Conservation (phyloP, 2,888 invertebrate species). For the Prosopocoilus inquinatus region DNA sequence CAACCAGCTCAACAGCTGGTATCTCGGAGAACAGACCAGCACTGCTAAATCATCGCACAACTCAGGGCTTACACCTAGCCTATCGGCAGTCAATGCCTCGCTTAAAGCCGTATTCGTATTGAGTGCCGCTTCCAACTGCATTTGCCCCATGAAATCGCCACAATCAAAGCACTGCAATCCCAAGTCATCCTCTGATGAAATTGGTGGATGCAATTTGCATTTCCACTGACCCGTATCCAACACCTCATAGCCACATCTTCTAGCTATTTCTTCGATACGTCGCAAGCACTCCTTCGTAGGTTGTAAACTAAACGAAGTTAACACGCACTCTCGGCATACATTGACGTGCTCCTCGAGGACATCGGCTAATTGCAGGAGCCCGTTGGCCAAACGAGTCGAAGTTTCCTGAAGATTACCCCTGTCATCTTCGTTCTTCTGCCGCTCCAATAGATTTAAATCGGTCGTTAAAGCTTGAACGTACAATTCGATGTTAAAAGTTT, state of each 20-base stretch:
- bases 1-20: conserved; percentile 71
- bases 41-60: conserved; percentile 70
- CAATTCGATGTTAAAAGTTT: conserved; percentile 67
- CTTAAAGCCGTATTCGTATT: conserved; percentile 48
- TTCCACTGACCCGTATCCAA: conserved; percentile 49
- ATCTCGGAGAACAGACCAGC: conserved; percentile 67
- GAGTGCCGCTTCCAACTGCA: conserved; percentile 39
- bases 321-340: conserved; percentile 66
- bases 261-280: conserved; percentile 56
- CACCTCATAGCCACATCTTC: conserved; percentile 52
- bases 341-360: conserved; percentile 60
- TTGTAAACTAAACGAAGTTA: conserved; percentile 74
- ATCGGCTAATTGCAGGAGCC: conserved; percentile 65
- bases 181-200: conserved; percentile 40
- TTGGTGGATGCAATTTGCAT: conserved; percentile 46
- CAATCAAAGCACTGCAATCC: conserved; percentile 44
- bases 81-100: conserved; percentile 55
- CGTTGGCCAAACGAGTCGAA: conserved; percentile 59
- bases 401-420: conserved; percentile 55
- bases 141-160: conserved; percentile 46
- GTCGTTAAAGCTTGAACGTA: conserved; percentile 73
- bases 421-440: conserved; percentile 57
- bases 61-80: conserved; percentile 63
- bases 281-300: conserved; percentile 63
- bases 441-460: conserved; percentile 74